Conservation (phyloP, 2,888 invertebrate species). For the Meteorus cinctellus region DNA sequence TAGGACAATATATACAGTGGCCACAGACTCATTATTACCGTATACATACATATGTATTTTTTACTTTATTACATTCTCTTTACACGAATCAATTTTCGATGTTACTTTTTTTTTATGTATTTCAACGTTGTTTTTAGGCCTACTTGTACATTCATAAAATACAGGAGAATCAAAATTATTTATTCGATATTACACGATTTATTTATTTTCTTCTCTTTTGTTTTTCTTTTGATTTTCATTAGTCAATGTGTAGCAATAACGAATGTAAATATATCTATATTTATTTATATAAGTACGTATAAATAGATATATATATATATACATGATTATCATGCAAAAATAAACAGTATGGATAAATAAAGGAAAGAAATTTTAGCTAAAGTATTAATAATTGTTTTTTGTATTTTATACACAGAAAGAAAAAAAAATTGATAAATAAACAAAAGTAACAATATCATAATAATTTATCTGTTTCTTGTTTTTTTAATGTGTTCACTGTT, state of each 20-base stretch:
- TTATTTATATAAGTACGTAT: neutral
- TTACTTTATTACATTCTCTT: constrained; percentile 14
- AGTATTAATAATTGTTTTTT: neutral
- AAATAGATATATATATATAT: neutral
- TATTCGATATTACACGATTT: neutral
- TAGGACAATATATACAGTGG: neutral
- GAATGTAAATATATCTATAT: neutral
- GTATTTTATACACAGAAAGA: too few species aligned
- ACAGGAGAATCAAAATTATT: constrained; percentile 12
- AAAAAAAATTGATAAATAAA: too few species aligned
- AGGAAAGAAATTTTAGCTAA: neutral
- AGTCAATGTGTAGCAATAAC: constrained; percentile 1
- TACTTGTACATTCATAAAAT: constrained; percentile 12
- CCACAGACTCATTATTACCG: neutral
- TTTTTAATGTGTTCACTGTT: neutral
- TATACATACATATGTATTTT: constrained; percentile 9
- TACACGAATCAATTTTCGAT: constrained; percentile 10
- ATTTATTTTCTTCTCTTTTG: neutral
- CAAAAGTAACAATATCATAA: neutral
- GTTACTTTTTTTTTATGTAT: neutral
- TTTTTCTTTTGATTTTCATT: neutral
- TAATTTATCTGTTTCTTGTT: neutral
- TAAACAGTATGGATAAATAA: neutral
- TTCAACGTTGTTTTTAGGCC: neutral
- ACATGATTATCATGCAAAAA: neutral